Conservation (phyloP, 2,888 invertebrate species). For the Antheraea assamensis region DNA sequence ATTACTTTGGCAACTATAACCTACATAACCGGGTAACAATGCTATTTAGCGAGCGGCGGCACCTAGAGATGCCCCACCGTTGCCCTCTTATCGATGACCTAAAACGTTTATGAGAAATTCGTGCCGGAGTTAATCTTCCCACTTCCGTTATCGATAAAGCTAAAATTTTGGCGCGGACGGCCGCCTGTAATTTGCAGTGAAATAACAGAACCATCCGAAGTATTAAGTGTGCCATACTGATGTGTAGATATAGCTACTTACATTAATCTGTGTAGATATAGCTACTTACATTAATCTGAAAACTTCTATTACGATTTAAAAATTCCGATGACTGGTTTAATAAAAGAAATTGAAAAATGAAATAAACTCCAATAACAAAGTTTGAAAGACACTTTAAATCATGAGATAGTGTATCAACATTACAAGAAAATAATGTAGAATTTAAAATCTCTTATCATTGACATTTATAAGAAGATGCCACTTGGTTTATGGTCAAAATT, state of each 20-base stretch:
- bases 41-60: constrained; percentile 9
- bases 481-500: background rate
- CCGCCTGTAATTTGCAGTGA: constrained; percentile 43
- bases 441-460: background rate
- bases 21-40: constrained; percentile 3
- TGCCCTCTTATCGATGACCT: constrained; percentile 61
- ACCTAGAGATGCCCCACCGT: constrained; percentile 24
- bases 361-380: background rate
- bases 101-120: constrained; percentile 74
- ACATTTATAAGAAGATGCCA: background rate
- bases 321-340: background rate
- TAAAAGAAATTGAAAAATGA: background rate
- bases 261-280: background rate
- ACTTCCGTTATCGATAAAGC: constrained; percentile 74
- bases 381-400: background rate
- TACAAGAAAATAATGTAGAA: background rate
- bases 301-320: no score
- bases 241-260: background rate
- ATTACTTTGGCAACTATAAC: constrained; percentile 2
- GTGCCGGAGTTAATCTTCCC: constrained; percentile 70
- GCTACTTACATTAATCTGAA: no score
- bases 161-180: constrained; percentile 54
- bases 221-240: background rate
- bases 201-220: constrained; percentile 19
- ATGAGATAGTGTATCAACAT: background rate